phyloP scores from a whole-genome alignment of 1,140 invertebrate species.

The Drosophila sproati region DNA sequence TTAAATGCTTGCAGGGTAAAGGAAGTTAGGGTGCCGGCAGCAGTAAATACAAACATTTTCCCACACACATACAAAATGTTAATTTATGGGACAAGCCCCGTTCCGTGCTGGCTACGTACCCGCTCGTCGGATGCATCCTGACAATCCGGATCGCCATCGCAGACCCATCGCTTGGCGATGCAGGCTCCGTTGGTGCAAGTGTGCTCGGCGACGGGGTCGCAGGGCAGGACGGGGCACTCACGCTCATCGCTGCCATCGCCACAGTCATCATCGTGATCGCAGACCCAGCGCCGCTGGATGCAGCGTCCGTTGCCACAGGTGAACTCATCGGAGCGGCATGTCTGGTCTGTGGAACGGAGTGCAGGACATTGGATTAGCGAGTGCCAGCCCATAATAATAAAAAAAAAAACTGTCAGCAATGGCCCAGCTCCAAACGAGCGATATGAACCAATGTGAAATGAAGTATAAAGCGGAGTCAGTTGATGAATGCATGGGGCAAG shows the following conservation, averaged over 20 bases:
- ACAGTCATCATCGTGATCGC: slow-evolving; percentile 95
- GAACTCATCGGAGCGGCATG: slow-evolving; percentile 94
- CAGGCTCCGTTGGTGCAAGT: slow-evolving; percentile 89
- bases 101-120: slow-evolving; percentile 85
- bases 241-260: slow-evolving; percentile 92
- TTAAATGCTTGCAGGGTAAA: slow-evolving; percentile 1
- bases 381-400: not conserved
- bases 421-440: slow-evolving; percentile 15
- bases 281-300: slow-evolving; percentile 94
- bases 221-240: slow-evolving; percentile 89
- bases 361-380: slow-evolving; percentile 42
- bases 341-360: slow-evolving; percentile 87
- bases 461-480: slow-evolving; percentile 31
- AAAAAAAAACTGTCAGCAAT: slow-evolving; percentile 2
- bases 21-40: not conserved
- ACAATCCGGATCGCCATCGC: slow-evolving; percentile 95
- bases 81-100: slow-evolving; percentile 61
- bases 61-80: slow-evolving; percentile 36
- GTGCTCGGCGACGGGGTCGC: slow-evolving; percentile 89
- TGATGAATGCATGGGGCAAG: slow-evolving; percentile 39
- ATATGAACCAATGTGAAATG: slow-evolving; percentile 44
- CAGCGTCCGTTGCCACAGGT: slow-evolving; percentile 95
- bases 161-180: slow-evolving; percentile 91
- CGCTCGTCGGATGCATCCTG: slow-evolving; percentile 92
- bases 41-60: slow-evolving; percentile 29